Evolutionary conservation across 2,113 vertebrate genomes (phyloP).

Genomic region (Chiloscyllium plagiosum): DNA sequence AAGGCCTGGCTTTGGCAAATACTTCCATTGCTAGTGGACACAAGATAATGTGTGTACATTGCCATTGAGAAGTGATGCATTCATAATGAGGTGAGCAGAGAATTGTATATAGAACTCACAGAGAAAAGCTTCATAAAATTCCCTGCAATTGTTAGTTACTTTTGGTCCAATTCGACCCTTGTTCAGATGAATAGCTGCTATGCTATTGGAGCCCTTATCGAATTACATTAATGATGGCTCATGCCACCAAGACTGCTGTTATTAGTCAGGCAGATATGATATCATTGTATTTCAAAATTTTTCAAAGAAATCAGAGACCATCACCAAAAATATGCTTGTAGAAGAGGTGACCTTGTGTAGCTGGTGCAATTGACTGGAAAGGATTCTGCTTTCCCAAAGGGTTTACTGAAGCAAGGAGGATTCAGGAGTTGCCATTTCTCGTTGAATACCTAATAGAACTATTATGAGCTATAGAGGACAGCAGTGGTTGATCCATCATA

Average conservation of each 20-base stretch:
- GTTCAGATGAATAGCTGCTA: too few species aligned
- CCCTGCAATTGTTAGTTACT: too few species aligned
- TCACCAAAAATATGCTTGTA: not conserved
- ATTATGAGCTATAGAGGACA: not conserved
- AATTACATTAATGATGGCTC: not conserved
- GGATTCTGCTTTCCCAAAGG: not conserved
- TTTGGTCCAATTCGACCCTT: too few species aligned
- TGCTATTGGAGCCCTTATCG: too few species aligned
- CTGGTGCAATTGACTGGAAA: not conserved
- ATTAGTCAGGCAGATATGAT: not conserved
- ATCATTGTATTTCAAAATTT: not conserved
- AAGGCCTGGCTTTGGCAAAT: too few species aligned
- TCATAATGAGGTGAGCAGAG: too few species aligned
- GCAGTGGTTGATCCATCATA: not conserved
- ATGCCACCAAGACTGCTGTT: not conserved
- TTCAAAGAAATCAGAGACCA: not conserved
- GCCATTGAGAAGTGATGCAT: too few species aligned
- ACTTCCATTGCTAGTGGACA: too few species aligned
- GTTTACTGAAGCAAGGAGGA: not conserved
- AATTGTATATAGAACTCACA: too few species aligned
- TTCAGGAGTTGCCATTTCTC: not conserved
- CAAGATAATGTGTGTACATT: too few species aligned
- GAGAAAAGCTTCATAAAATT: too few species aligned
- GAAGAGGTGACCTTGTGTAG: not conserved
- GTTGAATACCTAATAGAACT: not conserved